phyloP scores from a whole-genome alignment of 2,113 vertebrate genomes.

The Heteronetta atricapilla region DNA sequence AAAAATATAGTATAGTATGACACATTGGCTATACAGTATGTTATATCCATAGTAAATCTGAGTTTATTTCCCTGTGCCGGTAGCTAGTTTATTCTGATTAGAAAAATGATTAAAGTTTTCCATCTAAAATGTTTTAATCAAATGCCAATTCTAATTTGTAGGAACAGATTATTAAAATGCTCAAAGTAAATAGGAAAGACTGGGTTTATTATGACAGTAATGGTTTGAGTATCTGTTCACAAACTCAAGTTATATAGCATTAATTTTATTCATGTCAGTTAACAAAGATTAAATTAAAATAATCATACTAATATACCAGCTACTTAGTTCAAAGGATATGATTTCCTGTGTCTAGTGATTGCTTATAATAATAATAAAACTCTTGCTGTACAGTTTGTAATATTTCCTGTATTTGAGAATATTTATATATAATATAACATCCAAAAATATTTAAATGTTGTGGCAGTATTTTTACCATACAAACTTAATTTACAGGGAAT shows the following conservation, averaged over 20 bases:
- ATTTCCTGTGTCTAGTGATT: conserved; percentile 82
- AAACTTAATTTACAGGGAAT: conserved; percentile 56
- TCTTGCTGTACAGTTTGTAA: conserved; percentile 62
- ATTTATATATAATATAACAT: conserved; percentile 52
- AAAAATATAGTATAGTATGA: background rate
- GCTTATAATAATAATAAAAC: conserved; percentile 30
- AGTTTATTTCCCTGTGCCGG: background rate
- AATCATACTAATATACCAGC: conserved; percentile 40
- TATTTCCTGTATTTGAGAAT: conserved; percentile 57
- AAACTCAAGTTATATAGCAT: background rate
- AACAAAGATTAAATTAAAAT: conserved; percentile 23
- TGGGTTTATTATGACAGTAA: background rate
- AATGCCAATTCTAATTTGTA: background rate
- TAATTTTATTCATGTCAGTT: conserved; percentile 7
- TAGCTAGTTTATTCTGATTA: conserved; percentile 19
- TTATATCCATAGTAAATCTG: conserved; percentile 28
- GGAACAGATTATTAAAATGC: conserved; percentile 3
- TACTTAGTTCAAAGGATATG: conserved; percentile 80
- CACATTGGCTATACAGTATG: conserved; percentile 15
- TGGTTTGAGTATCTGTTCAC: background rate
- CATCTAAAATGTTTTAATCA: background rate
- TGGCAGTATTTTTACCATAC: conserved; percentile 51
- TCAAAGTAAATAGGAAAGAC: background rate
- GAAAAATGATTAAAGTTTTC: background rate
- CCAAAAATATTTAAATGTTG: conserved; percentile 63